phyloP scores from a whole-genome alignment of 1,140 invertebrate species.

The Antheraea mylitta region DNA sequence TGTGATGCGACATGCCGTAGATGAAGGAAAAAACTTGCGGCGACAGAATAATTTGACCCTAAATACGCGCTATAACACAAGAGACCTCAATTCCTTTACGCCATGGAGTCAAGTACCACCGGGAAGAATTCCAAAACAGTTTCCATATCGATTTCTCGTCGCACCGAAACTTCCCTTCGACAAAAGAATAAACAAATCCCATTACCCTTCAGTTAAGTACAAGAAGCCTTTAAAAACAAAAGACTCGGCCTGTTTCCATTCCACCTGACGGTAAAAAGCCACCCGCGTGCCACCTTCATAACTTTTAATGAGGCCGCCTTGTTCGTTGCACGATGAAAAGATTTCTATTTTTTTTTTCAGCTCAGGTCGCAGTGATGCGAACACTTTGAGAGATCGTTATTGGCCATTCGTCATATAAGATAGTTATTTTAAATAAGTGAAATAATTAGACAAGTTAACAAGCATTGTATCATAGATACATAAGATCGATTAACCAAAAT shows the following conservation, averaged over 20 bases:
- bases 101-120: not conserved
- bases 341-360: not conserved
- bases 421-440: not conserved
- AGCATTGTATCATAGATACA: too few species aligned
- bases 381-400: not conserved
- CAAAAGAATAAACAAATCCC: constrained; percentile 3
- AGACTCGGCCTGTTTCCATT: not conserved
- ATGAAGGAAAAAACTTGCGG: too few species aligned
- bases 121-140: not conserved
- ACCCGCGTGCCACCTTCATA: constrained; percentile 29
- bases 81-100: not conserved
- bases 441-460: too few species aligned
- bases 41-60: too few species aligned
- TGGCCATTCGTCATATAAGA: not conserved
- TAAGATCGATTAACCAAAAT: too few species aligned
- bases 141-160: not conserved
- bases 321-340: constrained; percentile 20
- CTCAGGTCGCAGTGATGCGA: not conserved
- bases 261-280: constrained; percentile 19
- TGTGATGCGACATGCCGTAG: too few species aligned
- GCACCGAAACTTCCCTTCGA: not conserved
- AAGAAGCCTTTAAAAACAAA: constrained; percentile 3
- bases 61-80: not conserved
- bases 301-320: constrained; percentile 44
- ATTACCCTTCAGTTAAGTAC: not conserved